Percentiles rank a stretch among this genome's conserved stretches.
These are phyloP conservation scores for Chrysogorgia sp. DNA, from an alignment of 92 coral and sea anemone genomes.

Conservation along the genomic window DNA sequence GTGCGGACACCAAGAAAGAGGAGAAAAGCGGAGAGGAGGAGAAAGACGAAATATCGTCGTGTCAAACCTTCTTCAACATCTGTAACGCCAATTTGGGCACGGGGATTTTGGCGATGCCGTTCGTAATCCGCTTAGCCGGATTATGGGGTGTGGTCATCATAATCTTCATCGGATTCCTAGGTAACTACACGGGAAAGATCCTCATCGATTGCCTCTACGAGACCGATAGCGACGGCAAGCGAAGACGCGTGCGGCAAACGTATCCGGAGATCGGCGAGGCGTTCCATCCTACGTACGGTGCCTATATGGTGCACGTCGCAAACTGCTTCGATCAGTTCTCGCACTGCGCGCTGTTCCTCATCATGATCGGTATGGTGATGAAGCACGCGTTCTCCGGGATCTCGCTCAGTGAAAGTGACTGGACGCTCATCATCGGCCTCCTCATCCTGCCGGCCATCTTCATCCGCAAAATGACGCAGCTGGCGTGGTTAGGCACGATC, in stretches of 20 bases:
- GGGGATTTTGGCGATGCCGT: constrained; percentile 65
- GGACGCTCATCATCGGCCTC: constrained; percentile 60
- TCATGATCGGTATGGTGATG: constrained; percentile 61
- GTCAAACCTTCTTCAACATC: constrained; percentile 64
- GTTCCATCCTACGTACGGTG: constrained; percentile 60
- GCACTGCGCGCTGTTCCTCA: constrained; percentile 58
- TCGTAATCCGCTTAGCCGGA: constrained; percentile 62
- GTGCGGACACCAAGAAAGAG: constrained; percentile 32
- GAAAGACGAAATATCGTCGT: constrained; percentile 48
- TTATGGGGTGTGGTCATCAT: constrained; percentile 65
- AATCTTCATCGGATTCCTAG: constrained; percentile 58
- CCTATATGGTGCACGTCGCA: constrained; percentile 57
- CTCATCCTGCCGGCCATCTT: constrained; percentile 56
- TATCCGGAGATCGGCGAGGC: constrained; percentile 64
- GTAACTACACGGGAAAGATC: constrained; percentile 62
- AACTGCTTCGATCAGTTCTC: constrained; percentile 68
- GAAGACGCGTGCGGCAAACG: constrained; percentile 52
- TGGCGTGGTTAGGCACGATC: constrained; percentile 64
- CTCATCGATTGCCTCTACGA: constrained; percentile 64
- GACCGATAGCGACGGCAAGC: constrained; percentile 49
- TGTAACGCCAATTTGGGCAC: constrained; percentile 67
- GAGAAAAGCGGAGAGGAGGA: too few species aligned
- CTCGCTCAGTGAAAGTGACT: constrained; percentile 56
- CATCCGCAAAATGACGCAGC: constrained; percentile 58
- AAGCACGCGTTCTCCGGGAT: constrained; percentile 57